phyloP scores from a whole-genome alignment of 2,797 vertebrate species.

The Gastrophryne carolinensis region DNA sequence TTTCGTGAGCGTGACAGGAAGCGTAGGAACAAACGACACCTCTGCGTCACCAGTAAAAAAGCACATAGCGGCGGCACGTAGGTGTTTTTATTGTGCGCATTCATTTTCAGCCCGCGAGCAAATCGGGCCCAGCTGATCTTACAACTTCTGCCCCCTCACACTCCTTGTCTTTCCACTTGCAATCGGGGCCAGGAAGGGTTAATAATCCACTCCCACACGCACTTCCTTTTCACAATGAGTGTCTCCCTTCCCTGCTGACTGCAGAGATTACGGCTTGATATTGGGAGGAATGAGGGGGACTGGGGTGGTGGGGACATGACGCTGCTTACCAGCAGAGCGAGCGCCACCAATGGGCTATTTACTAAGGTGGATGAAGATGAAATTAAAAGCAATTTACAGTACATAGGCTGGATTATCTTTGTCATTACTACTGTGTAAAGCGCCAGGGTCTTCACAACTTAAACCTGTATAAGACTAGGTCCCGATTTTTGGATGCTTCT shows the following conservation, averaged over 20 bases:
- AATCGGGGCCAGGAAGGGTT: background rate
- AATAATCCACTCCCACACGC: background rate
- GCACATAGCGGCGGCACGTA: background rate
- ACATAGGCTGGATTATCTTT: no score
- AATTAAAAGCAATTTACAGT: no score
- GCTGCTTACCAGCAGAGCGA: background rate
- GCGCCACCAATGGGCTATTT: no score
- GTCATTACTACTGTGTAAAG: no score
- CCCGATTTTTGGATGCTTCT: no score
- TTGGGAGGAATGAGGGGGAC: background rate
- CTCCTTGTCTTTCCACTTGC: background rate
- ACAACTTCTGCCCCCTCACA: constrained; percentile 5
- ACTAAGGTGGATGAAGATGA: no score
- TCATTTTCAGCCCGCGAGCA: background rate
- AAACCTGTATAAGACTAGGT: no score
- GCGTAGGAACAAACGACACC: background rate
- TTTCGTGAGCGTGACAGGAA: background rate
- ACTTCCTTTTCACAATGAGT: constrained; percentile 17
- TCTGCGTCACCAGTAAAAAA: background rate
- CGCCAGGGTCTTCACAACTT: no score
- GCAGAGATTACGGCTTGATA: background rate
- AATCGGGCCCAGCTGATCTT: background rate
- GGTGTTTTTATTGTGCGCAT: constrained; percentile 8
- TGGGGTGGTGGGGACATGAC: background rate
- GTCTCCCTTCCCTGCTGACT: background rate